Evolutionary conservation across 2,797 vertebrate genomes (phyloP).

Genomic region (Phrynocephalus vlangalii): DNA sequence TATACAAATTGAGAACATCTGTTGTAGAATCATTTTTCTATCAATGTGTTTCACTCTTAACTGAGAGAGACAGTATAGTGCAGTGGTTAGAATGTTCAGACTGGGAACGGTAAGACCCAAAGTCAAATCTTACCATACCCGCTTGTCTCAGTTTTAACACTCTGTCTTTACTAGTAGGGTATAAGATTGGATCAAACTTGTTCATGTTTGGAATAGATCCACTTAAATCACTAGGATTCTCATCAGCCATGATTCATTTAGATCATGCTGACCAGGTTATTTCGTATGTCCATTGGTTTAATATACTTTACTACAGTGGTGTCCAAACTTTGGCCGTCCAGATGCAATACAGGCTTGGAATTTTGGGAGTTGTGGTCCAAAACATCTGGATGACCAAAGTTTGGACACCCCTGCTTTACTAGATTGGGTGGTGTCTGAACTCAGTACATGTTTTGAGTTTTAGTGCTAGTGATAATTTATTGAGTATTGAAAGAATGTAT

Average conservation of each 20-base stretch:
- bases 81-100: not conserved
- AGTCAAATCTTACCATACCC: not conserved
- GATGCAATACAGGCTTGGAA: too few species aligned
- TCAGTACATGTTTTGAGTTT: not conserved
- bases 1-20: too few species aligned
- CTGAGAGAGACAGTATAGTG: not conserved
- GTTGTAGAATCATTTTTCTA: too few species aligned
- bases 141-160: not conserved
- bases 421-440: not conserved
- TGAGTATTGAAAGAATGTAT: not conserved
- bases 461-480: not conserved
- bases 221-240: not conserved
- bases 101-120: not conserved
- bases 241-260: not conserved
- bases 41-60: too few species aligned
- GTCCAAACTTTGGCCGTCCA: too few species aligned
- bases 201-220: not conserved
- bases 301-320: not conserved
- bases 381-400: too few species aligned
- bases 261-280: not conserved
- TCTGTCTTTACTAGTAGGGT: not conserved
- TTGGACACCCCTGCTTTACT: too few species aligned
- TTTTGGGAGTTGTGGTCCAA: too few species aligned
- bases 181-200: not conserved
- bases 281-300: not conserved